These are phyloP conservation scores for Dallia pectoralis DNA, from an alignment of 2,797 vertebrate genomes.

Conservation along the genomic window DNA sequence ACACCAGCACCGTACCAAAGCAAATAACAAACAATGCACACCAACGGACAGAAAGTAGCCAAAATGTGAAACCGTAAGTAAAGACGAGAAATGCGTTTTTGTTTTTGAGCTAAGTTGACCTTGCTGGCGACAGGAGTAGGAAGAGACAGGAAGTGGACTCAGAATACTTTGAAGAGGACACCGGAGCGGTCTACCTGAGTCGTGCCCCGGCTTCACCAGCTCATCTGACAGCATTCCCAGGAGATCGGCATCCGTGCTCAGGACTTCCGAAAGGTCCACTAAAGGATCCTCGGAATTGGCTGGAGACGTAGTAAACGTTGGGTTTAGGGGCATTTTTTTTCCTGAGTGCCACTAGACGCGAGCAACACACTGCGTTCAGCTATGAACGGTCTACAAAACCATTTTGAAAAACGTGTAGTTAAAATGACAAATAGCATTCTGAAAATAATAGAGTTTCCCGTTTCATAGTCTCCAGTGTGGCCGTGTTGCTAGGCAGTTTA, in stretches of 20 bases:
- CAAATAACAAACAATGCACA: not conserved
- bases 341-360: not conserved
- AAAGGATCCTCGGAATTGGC: conserved; percentile 84
- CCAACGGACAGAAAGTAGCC: not conserved
- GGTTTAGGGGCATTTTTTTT: not conserved
- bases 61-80: not conserved
- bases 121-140: not conserved
- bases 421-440: not conserved
- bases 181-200: conserved; percentile 50
- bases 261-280: conserved; percentile 88
- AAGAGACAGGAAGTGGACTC: not conserved
- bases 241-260: conserved; percentile 92
- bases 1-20: not conserved
- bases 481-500: not conserved
- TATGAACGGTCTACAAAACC: not conserved
- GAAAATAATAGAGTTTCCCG: not conserved
- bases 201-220: conserved; percentile 82
- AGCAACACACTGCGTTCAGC: not conserved
- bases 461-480: not conserved
- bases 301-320: conserved; percentile 51
- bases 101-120: not conserved
- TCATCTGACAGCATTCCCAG: conserved; percentile 90
- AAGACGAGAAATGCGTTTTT: not conserved
- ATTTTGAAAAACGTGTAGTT: not conserved
- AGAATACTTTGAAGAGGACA: not conserved